Base-by-base conservation (phyloP, 2,113 vertebrate genomes). In the Stigmatopora argus region DNA sequence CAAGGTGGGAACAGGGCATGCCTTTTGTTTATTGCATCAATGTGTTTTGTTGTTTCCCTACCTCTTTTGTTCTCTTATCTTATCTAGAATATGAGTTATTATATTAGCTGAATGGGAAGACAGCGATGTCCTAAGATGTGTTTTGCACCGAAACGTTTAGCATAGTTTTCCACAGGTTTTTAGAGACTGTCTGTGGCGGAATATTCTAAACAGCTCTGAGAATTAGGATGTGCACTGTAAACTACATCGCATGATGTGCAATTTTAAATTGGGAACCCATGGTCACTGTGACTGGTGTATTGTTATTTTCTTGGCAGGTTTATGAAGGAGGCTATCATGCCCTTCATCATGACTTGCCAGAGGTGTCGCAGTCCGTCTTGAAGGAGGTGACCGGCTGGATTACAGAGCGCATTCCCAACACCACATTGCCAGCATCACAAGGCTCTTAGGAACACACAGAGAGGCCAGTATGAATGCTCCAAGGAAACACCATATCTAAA, bases 271-370 rank as follows among this genome's bases (percentile, higher is more conserved):
- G 46, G 15, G 4, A 9, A n/a, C 6, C 48, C 48, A 10, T 51
- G 18, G n/a, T n/a, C 48, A 7, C 59, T 15, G 7, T 60, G 41
- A 18, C 4, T 15, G 2, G 8, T 19, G 48, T 11, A 46, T 35
- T 38, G 35, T 74, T 31, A 31, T 31, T 41, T 38, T 65, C 56
- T n/a, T 46, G 2, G 35, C 89, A 99, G 97, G 85, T 97, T 1
- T 98, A 94, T 34, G 93, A 95, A 21, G 93, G 93, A 78, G 94
- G 88, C 64, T 98, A 92, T 80, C 97, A 99, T 2, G 88, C 92
- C 23, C 94, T 99, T 59, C 97, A 99, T 86, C 96, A 92, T 64
- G 97, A 99, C 70, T 90, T 98, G 57, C 95, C 95, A 0, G 95
- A 96, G 38, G 93, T 94, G 5, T 87, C 89, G 21, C 88, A 85